Conservation (phyloP, 2,888 invertebrate genomes). For the Rhimphoctona megacephalus region DNA sequence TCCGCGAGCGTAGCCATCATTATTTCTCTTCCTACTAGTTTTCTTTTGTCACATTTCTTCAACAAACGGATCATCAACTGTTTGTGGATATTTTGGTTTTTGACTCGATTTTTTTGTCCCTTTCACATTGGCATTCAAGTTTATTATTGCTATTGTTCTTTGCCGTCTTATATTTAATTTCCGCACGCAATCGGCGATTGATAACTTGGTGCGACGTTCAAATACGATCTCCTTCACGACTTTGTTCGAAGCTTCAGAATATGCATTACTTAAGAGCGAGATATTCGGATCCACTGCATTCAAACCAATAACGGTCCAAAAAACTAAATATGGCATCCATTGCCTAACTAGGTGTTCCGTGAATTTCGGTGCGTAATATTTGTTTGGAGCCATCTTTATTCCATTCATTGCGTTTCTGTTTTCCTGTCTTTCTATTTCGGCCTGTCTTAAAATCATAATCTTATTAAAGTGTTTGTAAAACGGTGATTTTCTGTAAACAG, state of each 20-base stretch:
- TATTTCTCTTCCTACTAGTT: background rate
- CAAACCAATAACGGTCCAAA: background rate
- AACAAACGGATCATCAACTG: background rate
- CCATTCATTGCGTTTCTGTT: background rate
- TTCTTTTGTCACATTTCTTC: background rate
- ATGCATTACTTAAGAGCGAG: constrained; percentile 69
- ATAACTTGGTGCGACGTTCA: background rate
- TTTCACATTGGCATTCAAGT: background rate
- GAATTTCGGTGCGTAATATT: constrained; percentile 30
- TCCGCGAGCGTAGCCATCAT: background rate
- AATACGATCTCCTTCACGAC: background rate
- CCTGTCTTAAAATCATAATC: background rate
- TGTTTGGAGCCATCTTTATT: background rate
- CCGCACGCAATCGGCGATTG: background rate
- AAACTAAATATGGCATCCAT: background rate
- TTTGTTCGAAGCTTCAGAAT: constrained; percentile 48
- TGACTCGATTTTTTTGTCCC: background rate
- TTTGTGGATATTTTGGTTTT: background rate
- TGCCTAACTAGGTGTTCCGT: background rate
- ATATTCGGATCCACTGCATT: constrained; percentile 17
- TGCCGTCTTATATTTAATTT: background rate
- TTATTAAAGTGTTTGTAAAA: constrained; percentile 50
- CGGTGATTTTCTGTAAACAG: constrained; percentile 54
- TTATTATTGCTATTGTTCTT: background rate
- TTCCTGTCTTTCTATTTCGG: background rate